Conservation (phyloP, 2,888 invertebrate species). For the Erebia aethiops region DNA sequence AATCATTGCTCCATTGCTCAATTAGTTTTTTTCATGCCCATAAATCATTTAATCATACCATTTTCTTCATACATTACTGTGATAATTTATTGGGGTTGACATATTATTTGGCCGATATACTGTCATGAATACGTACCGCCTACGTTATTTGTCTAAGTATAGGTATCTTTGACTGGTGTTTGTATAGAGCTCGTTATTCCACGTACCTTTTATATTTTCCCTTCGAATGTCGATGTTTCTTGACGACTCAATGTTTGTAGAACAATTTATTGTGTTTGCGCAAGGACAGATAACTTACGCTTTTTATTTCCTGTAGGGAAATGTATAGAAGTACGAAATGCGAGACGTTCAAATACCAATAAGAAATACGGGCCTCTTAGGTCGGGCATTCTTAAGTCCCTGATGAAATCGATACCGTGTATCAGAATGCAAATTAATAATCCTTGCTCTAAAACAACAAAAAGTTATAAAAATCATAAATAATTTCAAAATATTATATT, state of each 20-base stretch:
- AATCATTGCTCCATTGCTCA: too few species aligned
- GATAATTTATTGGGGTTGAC: neutral
- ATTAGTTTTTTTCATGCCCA: too few species aligned
- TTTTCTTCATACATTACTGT: neutral
- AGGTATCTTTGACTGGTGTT: conserved; percentile 53
- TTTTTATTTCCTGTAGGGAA: conserved; percentile 28
- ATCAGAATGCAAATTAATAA: too few species aligned
- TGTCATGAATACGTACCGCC: neutral
- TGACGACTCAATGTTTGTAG: conserved; percentile 41
- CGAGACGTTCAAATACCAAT: neutral
- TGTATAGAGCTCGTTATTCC: conserved; percentile 71
- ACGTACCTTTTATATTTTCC: conserved; percentile 58
- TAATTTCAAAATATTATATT: too few species aligned
- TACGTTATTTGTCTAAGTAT: conserved; percentile 47
- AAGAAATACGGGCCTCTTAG: neutral
- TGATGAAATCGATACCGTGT: neutral
- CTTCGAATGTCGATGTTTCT: conserved; percentile 54
- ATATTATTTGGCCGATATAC: conserved; percentile 1
- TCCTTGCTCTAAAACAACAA: too few species aligned
- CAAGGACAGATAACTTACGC: conserved; percentile 40
- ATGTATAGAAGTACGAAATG: conserved; percentile 18
- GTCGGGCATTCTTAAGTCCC: neutral
- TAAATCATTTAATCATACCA: neutral
- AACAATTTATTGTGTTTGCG: conserved; percentile 47
- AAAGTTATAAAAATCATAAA: too few species aligned